Conservation (phyloP, 1,140 invertebrate species). For the Aphis gossypii region DNA sequence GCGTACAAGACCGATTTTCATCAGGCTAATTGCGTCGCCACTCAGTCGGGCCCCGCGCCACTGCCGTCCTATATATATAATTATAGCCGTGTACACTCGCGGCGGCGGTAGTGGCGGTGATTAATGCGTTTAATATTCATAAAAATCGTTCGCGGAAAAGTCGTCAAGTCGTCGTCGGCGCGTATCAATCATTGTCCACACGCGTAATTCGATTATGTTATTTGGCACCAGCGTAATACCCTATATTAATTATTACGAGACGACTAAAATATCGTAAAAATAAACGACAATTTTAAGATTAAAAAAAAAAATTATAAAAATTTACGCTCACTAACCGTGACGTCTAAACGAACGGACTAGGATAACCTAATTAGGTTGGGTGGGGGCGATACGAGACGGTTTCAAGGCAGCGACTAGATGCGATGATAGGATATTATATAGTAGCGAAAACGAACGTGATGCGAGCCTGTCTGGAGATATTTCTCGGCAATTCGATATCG, state of each 20-base stretch:
- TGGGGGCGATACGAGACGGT: too few relatives aligned
- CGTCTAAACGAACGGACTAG: too few relatives aligned
- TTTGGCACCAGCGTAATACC: not conserved
- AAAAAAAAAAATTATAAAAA: not conserved
- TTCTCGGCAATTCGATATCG: not conserved
- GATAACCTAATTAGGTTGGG: too few relatives aligned
- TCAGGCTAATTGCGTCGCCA: slow-evolving; percentile 51
- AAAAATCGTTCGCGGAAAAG: slow-evolving; percentile 33
- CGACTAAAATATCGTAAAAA: not conserved
- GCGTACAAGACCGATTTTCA: slow-evolving; percentile 8
- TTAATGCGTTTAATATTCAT: slow-evolving; percentile 51
- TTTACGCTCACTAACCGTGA: too few relatives aligned
- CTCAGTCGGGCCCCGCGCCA: not conserved
- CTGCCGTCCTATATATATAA: not conserved
- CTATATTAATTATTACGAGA: not conserved
- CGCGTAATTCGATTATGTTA: slow-evolving; percentile 16
- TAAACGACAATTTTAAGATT: not conserved
- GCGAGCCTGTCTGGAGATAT: not conserved
- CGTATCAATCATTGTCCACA: slow-evolving; percentile 37
- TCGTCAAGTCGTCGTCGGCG: not conserved
- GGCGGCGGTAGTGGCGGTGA: not conserved
- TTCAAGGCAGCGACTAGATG: too few relatives aligned
- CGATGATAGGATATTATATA: not conserved
- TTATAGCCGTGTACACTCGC: not conserved
- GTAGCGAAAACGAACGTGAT: not conserved